Percentiles rank a stretch among this genome's conserved stretches.
phyloP scores from a whole-genome alignment of 92 coral and sea anemone genomes.

The Blastomussa wellsi region DNA sequence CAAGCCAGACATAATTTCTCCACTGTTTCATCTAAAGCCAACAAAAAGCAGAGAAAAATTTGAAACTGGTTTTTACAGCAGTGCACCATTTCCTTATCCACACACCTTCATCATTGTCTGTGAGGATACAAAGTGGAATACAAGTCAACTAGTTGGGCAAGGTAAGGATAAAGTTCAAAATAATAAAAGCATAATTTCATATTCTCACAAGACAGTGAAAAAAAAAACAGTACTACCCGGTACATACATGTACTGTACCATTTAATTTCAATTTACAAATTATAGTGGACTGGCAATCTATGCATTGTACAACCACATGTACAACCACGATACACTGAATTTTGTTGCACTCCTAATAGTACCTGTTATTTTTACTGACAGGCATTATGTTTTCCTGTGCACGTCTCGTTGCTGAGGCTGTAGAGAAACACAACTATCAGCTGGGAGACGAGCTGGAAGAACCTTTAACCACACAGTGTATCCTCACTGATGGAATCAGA shows the following conservation, averaged over 20 bases:
- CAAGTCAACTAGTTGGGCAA: conserved; percentile 86
- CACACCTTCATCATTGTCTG: conserved; percentile 81
- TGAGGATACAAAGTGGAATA: conserved; percentile 76
- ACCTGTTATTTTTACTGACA: conserved; percentile 23
- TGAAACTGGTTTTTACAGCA: conserved; percentile 83
- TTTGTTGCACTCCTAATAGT: no score
- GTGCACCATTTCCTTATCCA: conserved; percentile 78
- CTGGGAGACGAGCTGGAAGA: conserved; percentile 73
- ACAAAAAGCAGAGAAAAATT: conserved; percentile 54
- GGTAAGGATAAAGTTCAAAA: conserved; percentile 47
- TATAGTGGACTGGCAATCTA: no score
- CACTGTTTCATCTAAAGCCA: conserved; percentile 82
- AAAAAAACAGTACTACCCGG: neutral
- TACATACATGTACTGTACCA: no score
- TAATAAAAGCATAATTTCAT: no score
- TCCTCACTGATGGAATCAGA: conserved; percentile 72
- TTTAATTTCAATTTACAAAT: no score
- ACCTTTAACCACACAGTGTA: conserved; percentile 81
- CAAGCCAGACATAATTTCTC: conserved; percentile 84
- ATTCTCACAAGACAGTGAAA: neutral
- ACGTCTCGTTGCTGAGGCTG: conserved; percentile 85
- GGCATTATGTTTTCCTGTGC: conserved; percentile 93
- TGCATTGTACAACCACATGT: no score
- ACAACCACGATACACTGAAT: no score
- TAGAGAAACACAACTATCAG: conserved; percentile 49